Base-by-base conservation (phyloP, 2,888 invertebrate genomes). In the Agrochola lychnidis region DNA sequence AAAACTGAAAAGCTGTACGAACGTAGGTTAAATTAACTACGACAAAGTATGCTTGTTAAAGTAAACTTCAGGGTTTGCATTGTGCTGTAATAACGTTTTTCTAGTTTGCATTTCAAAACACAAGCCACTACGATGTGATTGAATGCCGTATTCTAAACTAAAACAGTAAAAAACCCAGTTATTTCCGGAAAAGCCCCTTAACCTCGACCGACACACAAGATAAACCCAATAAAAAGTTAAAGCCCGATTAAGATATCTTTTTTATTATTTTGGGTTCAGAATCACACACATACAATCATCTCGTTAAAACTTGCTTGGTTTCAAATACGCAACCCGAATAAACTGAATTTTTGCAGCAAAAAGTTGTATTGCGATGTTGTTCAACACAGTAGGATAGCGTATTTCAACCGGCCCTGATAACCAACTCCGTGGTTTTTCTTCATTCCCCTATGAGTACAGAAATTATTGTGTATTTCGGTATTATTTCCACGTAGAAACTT, bases 401-500 rank as follows among this genome's bases (percentile, higher is more conserved):
- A 63, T 71, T 73, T 45, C 59, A 68, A 59, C 48, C 73, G 63
- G 68, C 42, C 14, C 57, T 63, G 67, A 70, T 74, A 71, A 68
- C 59, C 56, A 40, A 71, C 63, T 66, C 10, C 25, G 82, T 76
- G 57, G 72, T 76, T 66, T 80, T 75, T 71, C 82, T 82, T 63
- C 14, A 70, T 59, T 78, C 73, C 69, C 78, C 64, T 73, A 64
- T 77, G 77, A 77, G 57, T 63, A 73, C 73, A 82, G 63, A 76
- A 81, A 81, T 76, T 78, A 82, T 84, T 82, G 80, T 83, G 78
- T 84, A 73, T 87, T 87, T 81, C 79, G 79, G 80, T 88, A 88
- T 89, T 89, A 89, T 89, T 89, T 88, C 70, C 75, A 79, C 80
- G 85, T 75, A 85, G 76, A 63, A 91, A 89, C 81, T 89, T 91